phyloP scores from a whole-genome alignment of 2,888 invertebrate genomes.

The Actias luna region DNA sequence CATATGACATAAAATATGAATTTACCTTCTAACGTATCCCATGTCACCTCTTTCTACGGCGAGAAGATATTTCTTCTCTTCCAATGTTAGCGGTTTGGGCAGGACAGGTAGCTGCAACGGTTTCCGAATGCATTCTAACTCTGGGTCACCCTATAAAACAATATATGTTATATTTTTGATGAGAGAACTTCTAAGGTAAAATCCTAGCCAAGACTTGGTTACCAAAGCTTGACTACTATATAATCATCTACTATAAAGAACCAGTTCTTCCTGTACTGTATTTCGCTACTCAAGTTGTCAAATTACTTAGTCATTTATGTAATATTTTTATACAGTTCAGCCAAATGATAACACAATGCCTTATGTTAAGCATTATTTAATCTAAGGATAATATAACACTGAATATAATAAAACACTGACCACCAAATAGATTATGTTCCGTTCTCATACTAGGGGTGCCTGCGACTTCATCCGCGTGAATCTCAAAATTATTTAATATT shows the following conservation, averaged over 20 bases:
- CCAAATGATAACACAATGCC: no score
- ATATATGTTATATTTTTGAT: background rate
- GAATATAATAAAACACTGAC: no score
- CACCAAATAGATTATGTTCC: no score
- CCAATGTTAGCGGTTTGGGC: constrained; percentile 87
- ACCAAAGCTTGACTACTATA: background rate
- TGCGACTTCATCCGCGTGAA: no score
- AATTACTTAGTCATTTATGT: no score
- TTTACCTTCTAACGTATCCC: constrained; percentile 90
- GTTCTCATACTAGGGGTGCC: no score
- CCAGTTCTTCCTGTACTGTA: background rate
- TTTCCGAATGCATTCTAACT: constrained; percentile 46
- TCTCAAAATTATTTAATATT: no score
- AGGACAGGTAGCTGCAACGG: constrained; percentile 82
- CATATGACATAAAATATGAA: background rate
- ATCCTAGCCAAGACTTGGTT: background rate
- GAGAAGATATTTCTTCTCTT: constrained; percentile 95
- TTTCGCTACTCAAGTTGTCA: background rate
- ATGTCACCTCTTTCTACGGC: constrained; percentile 97
- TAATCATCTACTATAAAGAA: background rate
- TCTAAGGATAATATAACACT: no score
- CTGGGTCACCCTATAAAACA: constrained; percentile 56
- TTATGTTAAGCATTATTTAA: no score
- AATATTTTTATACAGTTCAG: no score
- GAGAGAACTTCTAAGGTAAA: background rate